Base-by-base conservation (phyloP, 1,140 invertebrate species). In the Epicauta chinensis region DNA sequence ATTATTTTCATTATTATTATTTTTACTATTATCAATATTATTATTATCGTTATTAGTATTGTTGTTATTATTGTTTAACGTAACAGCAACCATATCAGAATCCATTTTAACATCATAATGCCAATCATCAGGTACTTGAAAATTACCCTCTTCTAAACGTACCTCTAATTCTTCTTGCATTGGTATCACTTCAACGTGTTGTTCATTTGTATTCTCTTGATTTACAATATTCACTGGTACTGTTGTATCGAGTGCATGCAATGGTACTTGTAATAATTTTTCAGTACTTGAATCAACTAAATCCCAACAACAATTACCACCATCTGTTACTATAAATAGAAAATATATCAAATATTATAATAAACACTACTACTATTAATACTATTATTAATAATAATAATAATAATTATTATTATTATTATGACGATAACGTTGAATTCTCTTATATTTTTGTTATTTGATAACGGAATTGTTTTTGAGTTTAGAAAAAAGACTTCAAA, bases 141-240 rank as follows among this genome's bases (percentile, higher is more conserved):
- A 74, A 5, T 55, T 70, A 4, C 70, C 71, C 55, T 75, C 67
- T 60, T 76, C 68, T 36, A 76, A 55, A 48, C 73, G 58, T 1
- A 76, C 74, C 60, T 77, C 73, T 16, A 76, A 53, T 60, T 75
- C 74, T 61, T 77, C 75, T 57, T 75, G 69, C 70, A 76, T 75
- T 3, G 75, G 73, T 48, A 75, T 75, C 2, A 75, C 71, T 53
- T 73, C 58, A 13, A 74, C 71, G 53, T 72, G 67, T n/a, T n/a
- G n/a, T 15, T 71, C 69, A 14, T 53, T 60, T 12, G 61, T 51
- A 47, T 63, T 60, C 36, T 65, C 63, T 13, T 60, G 51, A 51
- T 61, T 59, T 3, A 65, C 62, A 48, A 69, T 63, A 12, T 61
- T 56, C 4, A 64, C 61, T 4, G 63, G 62, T 11, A 61, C 58